Evolutionary conservation across 2,113 vertebrate species (phyloP).

Genomic region (Capreolus pygargus): DNA sequence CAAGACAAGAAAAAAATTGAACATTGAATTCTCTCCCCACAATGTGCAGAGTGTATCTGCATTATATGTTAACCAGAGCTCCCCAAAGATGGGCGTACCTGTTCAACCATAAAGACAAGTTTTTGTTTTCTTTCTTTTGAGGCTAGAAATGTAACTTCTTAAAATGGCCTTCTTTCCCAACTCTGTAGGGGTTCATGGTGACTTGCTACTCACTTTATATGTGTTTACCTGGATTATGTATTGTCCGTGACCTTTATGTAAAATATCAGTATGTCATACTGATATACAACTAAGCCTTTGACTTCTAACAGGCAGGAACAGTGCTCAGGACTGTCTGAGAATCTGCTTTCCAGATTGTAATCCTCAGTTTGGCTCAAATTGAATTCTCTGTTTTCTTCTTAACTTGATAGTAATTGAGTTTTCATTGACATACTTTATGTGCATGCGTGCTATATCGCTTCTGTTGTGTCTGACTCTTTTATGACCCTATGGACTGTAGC

Average conservation of each 20-base stretch:
- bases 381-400: neutral
- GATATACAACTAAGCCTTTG: neutral
- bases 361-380: neutral
- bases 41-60: neutral
- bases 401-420: neutral
- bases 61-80: neutral
- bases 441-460: fast-evolving
- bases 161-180: neutral
- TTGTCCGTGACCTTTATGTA: neutral
- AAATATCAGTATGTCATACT: neutral
- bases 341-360: neutral
- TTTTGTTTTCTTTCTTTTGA: neutral
- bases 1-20: neutral
- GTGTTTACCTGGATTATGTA: neutral
- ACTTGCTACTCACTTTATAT: neutral
- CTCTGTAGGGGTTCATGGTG: neutral
- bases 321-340: neutral
- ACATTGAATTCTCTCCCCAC: neutral
- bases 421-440: neutral
- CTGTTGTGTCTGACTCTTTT: neutral
- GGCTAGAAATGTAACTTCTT: neutral
- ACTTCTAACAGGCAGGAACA: neutral
- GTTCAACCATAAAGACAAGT: neutral
- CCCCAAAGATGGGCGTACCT: neutral
- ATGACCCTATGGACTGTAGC: neutral